phyloP scores from a whole-genome alignment of 2,797 vertebrate genomes.

The Notolepis coatsorum region DNA sequence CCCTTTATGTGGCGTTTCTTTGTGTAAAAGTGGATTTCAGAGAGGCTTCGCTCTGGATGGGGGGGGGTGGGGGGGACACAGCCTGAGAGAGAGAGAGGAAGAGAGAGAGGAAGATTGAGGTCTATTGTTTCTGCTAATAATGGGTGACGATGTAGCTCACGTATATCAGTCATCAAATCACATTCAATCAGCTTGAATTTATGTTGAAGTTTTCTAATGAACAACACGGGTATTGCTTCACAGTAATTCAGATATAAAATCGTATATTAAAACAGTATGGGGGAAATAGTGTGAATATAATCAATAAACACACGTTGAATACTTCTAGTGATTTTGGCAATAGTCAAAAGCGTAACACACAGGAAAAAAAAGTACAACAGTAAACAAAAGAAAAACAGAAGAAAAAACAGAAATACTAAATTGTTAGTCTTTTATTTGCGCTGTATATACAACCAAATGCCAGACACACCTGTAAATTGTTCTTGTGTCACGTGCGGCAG shows the following conservation, averaged over 20 bases:
- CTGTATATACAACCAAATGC: constrained; percentile 15
- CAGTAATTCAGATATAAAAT: constrained; percentile 2
- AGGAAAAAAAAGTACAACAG: background rate
- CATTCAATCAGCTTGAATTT: constrained; percentile 31
- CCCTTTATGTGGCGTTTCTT: constrained; percentile 72
- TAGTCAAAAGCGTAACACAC: constrained; percentile 5
- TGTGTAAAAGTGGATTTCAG: constrained; percentile 76
- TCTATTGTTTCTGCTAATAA: constrained; percentile 67
- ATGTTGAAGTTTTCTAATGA: constrained; percentile 14
- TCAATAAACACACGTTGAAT: background rate
- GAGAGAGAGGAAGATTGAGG: constrained; percentile 64
- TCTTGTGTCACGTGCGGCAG: constrained; percentile 33
- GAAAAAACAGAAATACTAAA: background rate
- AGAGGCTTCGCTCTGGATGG: constrained; percentile 61
- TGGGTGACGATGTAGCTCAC: constrained; percentile 61
- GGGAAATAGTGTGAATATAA: background rate
- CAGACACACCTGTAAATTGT: constrained; percentile 39
- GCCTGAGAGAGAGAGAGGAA: constrained; percentile 58
- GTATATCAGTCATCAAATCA: constrained; percentile 43
- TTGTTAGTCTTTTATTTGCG: constrained; percentile 12
- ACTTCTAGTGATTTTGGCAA: background rate
- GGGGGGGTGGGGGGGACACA: constrained; percentile 43
- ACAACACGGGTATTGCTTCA: constrained; percentile 27
- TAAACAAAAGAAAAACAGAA: background rate
- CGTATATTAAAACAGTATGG: too few relatives aligned